These are phyloP conservation scores for Coptodon bakossiorum DNA, from an alignment of 2,113 vertebrate species.

Conservation along the genomic window DNA sequence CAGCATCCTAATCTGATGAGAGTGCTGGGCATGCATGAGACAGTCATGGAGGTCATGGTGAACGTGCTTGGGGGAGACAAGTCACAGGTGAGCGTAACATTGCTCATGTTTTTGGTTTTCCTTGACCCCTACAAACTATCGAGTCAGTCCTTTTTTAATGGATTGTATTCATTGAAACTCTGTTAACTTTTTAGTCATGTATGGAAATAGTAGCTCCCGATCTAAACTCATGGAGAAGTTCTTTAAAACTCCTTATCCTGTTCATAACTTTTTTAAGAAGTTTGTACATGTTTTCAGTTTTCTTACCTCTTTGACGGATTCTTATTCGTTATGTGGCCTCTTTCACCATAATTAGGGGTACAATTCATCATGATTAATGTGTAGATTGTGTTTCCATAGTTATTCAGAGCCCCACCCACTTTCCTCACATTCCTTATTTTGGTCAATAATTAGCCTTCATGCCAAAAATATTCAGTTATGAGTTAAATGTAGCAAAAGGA, in stretches of 20 bases:
- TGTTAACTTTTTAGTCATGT: neutral
- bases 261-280: neutral
- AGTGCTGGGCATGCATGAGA: constrained; percentile 97
- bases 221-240: neutral
- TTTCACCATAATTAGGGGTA: neutral
- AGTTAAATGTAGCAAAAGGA: neutral
- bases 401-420: neutral
- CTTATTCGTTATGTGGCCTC: neutral
- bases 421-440: neutral
- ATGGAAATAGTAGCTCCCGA: neutral
- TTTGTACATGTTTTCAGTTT: neutral
- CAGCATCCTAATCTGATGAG: constrained; percentile 98
- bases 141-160: neutral
- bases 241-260: neutral
- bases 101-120: neutral
- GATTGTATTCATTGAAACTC: neutral
- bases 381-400: neutral
- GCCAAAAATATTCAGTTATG: neutral
- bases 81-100: constrained; percentile 73
- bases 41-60: constrained; percentile 99
- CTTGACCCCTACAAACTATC: neutral
- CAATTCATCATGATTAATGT: neutral
- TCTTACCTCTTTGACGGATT: neutral
- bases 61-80: constrained; percentile 93
- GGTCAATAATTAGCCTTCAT: neutral